Evolutionary conservation across 2,797 vertebrate species (phyloP), one percentile per base, ranked within the genome.

Genomic region (Thamnophis elegans): DNA sequence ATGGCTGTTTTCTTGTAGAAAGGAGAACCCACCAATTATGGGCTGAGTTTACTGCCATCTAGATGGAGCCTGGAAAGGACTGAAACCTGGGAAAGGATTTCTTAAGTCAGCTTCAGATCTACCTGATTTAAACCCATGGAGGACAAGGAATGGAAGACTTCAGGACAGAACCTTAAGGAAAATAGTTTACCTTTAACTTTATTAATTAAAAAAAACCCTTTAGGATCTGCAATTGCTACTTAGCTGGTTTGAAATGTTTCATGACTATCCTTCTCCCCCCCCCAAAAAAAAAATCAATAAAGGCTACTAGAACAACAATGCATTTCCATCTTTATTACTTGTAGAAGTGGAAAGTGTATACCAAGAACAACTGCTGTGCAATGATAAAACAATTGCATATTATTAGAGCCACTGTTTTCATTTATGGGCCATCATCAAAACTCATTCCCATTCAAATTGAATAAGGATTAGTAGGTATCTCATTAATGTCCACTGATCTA

Each of bases 321-420:
- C 82, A 89, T 94, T 53, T 92, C n/a, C 85, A 94, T 90, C 16
- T 96, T 96, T 86, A 82, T 95, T 94, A 60, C 65, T 58, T 95
- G 95, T 94, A 91, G 93, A 28, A 88, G 82, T 91, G 95, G 85
- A 85, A 95, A 94, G 94, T 32, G 85, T 90, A 92, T 96, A 96
- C 89, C 58, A 92, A 94, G 90, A 88, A 36, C 87, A 93, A 36
- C 56, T 94, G 87, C 5, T 89, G 36, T 87, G 14, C 42, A 59
- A n/a, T 94, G 56, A 95, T 95, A 96, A 94, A 96, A 93, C 88
- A 47, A 1, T 4, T 8, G 32, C 85, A n/a, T 87, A 2, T 92
- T 93, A 89, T 91, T 91, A 88, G 0, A 94, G 78, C 20, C 90
- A 73, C 1, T 90, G 47, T 94, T 96, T 94, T 78, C 5, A 56